These are phyloP conservation scores for Ceyx margarethae DNA, from an alignment of 2,113 vertebrate genomes.

Conservation along the genomic window DNA sequence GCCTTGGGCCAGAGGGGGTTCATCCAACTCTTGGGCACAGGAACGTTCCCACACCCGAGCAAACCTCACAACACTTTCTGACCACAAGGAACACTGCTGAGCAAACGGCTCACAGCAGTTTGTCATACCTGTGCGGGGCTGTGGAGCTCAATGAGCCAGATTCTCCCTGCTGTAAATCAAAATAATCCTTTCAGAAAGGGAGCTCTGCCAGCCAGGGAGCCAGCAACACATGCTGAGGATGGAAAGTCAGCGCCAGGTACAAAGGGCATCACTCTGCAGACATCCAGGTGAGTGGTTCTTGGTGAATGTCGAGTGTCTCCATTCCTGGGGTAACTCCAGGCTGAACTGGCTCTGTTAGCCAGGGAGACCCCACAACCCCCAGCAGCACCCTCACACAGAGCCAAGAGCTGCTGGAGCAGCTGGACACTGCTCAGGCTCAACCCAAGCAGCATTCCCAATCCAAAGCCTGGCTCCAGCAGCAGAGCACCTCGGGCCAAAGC, in stretches of 20 bases:
- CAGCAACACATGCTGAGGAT: not conserved
- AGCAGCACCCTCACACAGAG: not conserved
- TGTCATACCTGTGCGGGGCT: not conserved
- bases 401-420: not conserved
- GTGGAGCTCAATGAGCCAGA: fast-evolving
- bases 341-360: not conserved
- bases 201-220: not conserved
- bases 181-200: not conserved
- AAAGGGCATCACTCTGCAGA: not conserved
- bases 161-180: not conserved
- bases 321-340: not conserved
- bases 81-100: not conserved
- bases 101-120: not conserved
- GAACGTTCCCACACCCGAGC: not conserved
- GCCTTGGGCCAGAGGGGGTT: not conserved
- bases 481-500: not conserved
- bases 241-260: not conserved
- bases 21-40: not conserved
- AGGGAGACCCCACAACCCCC: fast-evolving
- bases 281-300: fast-evolving
- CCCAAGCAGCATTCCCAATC: not conserved
- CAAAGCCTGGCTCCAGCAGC: not conserved
- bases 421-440: not conserved
- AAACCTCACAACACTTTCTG: not conserved
- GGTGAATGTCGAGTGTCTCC: fast-evolving